Base-by-base conservation (phyloP, 2,797 vertebrate genomes). In the Carcharodon carcharias region DNA sequence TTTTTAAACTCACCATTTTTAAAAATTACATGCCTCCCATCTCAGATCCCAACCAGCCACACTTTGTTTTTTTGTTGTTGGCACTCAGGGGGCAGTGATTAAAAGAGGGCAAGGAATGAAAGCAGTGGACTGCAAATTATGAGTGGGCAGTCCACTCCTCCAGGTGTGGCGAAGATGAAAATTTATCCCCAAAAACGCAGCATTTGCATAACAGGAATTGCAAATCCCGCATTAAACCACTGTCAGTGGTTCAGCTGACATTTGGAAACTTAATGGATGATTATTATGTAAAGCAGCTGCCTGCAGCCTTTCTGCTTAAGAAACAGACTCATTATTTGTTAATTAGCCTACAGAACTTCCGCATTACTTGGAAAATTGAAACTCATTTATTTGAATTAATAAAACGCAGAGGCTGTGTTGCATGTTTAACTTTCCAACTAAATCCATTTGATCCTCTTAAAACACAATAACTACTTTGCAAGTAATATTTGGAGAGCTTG, bases 301-400 rank as follows among this genome's bases (percentile, higher is more conserved):
- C n/a, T 63, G 58, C 58, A 92, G 56, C 35, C n/a, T 92, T 45
- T 67, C n/a, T 3, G n/a, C 91, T 45, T 67, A 61, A n/a, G 91
- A 93, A 93, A 67, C 63, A 91, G 88, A 45, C n/a, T 67, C n/a
- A 93, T 93, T n/a, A 92, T 92, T 92, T 92, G 89, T 92, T 92
- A 63, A 65, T 92, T 92, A 92, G 5, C 35, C 58, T 40, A 21
- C 35, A 61, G 54, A 91, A 92, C 16, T 1, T 92, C 58, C 5
- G 8, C 58, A 7, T 63, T 92, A n/a, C 58, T 7, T 92, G 89
- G 50, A 63, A 92, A 92, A 92, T 23, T 92, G 56, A 26, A 85
- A 92, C 16, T 63, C 16, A 92, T 92, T 92, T 92, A 92, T 92
- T 91, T 63, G 35, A 63, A 35, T 40, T 63, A 92, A 92, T n/a